Percentiles rank a stretch among this genome's conserved stretches.
Evolutionary conservation across 2,113 vertebrate species (phyloP).

Genomic region (Promerops cafer): DNA sequence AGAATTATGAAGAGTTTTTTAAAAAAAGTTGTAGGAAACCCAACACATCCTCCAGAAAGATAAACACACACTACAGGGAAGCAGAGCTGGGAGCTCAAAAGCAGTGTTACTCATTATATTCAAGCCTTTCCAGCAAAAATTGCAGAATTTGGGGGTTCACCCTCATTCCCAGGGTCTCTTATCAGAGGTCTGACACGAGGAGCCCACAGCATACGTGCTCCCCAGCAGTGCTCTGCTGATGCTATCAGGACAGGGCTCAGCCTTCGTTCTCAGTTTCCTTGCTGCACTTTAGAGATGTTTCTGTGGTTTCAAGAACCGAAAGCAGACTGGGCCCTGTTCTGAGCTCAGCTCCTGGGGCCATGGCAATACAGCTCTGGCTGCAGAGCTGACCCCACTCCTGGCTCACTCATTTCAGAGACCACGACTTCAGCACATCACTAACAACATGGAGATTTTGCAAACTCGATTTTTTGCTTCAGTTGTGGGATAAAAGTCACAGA

Average conservation of each 20-base stretch:
- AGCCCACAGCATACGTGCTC: background rate
- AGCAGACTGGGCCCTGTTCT: background rate
- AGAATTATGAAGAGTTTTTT: background rate
- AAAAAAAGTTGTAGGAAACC: background rate
- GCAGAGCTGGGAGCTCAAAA: background rate
- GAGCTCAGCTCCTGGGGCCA: background rate
- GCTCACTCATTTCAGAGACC: background rate
- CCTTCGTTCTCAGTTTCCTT: background rate
- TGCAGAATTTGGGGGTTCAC: background rate
- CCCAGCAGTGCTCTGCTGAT: background rate
- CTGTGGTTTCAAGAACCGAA: constrained; percentile 40
- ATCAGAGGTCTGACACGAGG: fast-evolving
- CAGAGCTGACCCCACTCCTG: background rate
- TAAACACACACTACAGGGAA: fast-evolving
- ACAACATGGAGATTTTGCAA: fast-evolving
- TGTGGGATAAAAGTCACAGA: background rate
- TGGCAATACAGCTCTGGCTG: background rate
- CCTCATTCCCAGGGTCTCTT: background rate
- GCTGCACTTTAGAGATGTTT: constrained; percentile 9
- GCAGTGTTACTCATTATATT: background rate
- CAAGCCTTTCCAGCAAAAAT: background rate
- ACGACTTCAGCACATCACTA: background rate
- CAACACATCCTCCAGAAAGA: background rate
- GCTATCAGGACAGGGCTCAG: background rate
- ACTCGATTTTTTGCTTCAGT: background rate